Base-by-base conservation (phyloP, 2,888 invertebrate genomes). In the Thera obeliscata region DNA sequence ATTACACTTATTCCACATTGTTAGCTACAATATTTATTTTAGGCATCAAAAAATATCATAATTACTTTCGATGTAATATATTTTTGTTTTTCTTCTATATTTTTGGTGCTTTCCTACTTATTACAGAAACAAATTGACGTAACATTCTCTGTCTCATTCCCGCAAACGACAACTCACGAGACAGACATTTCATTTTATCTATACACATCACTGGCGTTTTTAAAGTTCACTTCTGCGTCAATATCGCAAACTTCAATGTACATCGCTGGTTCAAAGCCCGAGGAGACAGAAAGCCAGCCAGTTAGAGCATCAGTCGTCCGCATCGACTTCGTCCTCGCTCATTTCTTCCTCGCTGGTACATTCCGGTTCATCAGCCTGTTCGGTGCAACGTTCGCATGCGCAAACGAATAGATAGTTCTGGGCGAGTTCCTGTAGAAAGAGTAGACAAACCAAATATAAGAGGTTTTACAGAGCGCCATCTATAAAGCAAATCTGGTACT, bases 371-470 rank as follows among this genome's bases (percentile, higher is more conserved):
- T 95, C 94, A 0, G 95, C 94, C 85, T 98, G 96, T 0, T 93
- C 84, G 63, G 94, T 85, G 87, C 99, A 99, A 78, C 97, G 97
- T 6, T 94, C 91, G 87, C 99, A 99, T 74, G 95, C 93, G 81
- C 99, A 99, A 7, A 95, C 86, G 80, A 98, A 98, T 43, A 98
- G 89, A 82, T 98, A 98, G 86, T 97, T 96, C 70, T 96, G 96
- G 49, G 96, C 96, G 62, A 96, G 78, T 54, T 94, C 91, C 94
- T 90, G 81, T 56, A 1, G 9, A 12, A 56, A 52, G 54, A 46
- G 5, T 50, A 49, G 12, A 49, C 8, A 12, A 12, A 38, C 6
- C 38, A 3, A 22, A 22, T 22, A 22, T 22, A 22, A 1, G 22
- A 22, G 22, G 22, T 22, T 22, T 22, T 22, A 1, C 22, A 22